Conservation (phyloP, 2,113 vertebrate genomes). For the Brachyistius frenatus region DNA sequence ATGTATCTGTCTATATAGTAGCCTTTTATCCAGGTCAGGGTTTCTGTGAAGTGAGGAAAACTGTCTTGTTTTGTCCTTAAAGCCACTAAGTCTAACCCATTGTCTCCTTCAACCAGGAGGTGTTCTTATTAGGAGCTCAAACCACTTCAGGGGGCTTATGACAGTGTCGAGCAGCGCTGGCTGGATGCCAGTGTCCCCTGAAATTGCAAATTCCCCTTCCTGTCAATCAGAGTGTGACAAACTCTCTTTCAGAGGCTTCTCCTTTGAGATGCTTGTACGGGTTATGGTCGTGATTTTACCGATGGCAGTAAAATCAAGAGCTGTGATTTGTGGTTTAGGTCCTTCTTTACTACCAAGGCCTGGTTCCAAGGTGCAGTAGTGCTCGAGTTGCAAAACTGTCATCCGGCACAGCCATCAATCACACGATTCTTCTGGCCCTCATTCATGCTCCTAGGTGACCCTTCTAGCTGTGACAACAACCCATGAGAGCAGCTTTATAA, state of each 20-base stretch:
- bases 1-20: neutral
- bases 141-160: slow-evolving; percentile 28
- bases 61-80: neutral
- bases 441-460: neutral
- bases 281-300: slow-evolving; percentile 26
- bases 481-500: slow-evolving; percentile 7
- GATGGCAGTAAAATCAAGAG: slow-evolving; percentile 51
- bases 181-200: slow-evolving; percentile 52
- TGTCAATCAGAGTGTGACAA: slow-evolving; percentile 42
- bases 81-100: neutral
- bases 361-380: slow-evolving; percentile 14
- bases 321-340: slow-evolving; percentile 52
- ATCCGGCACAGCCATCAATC: slow-evolving; percentile 12
- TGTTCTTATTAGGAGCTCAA: slow-evolving; percentile 17
- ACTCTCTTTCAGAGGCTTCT: slow-evolving; percentile 36
- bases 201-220: slow-evolving; percentile 57
- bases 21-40: slow-evolving; percentile 10
- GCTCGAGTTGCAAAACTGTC: slow-evolving; percentile 47
- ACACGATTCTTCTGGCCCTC: slow-evolving; percentile 8
- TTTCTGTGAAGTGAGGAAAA: neutral
- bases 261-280: slow-evolving; percentile 38
- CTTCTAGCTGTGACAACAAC: slow-evolving; percentile 14
- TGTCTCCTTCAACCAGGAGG: slow-evolving; percentile 6
- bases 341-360: slow-evolving; percentile 34
- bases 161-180: slow-evolving; percentile 20